These are phyloP conservation scores for Exephanes ischioxanthus DNA, from an alignment of 2,888 invertebrate species.

Conservation along the genomic window DNA sequence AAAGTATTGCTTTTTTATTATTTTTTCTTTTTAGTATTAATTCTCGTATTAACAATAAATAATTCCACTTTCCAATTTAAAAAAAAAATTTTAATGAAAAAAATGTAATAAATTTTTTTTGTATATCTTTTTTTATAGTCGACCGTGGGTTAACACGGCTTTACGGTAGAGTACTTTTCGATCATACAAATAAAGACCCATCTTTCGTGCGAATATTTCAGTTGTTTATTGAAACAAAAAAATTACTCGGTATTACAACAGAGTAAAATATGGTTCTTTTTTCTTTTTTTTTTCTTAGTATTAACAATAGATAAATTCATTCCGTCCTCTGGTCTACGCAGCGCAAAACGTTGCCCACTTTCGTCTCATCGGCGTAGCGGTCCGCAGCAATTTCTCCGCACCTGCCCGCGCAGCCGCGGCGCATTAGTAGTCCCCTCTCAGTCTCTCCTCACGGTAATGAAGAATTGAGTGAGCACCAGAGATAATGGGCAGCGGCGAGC, in stretches of 20 bases:
- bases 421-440: slow-evolving; percentile 30
- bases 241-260: neutral
- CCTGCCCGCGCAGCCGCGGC: slow-evolving; percentile 45
- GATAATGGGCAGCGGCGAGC: slow-evolving; percentile 55
- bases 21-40: too few species aligned
- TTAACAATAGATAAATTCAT: slow-evolving; percentile 15
- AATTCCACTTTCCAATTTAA: neutral
- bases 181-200: neutral
- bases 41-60: too few species aligned
- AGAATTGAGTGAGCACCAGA: slow-evolving; percentile 65
- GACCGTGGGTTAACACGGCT: too few species aligned
- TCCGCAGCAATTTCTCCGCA: slow-evolving; percentile 62
- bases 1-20: too few species aligned
- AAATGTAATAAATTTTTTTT: too few species aligned
- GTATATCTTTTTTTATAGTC: too few species aligned
- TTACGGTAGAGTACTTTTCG: too few species aligned
- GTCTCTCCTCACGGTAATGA: slow-evolving; percentile 65
- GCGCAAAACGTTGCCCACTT: slow-evolving; percentile 52
- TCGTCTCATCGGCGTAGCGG: slow-evolving; percentile 53
- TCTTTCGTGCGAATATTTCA: neutral
- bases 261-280: neutral
- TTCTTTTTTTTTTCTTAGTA: neutral
- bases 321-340: slow-evolving; percentile 8
- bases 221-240: neutral
- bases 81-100: too few species aligned